phyloP scores from a whole-genome alignment of 2,113 vertebrate species.

The Nothocercus nigrocapillus region DNA sequence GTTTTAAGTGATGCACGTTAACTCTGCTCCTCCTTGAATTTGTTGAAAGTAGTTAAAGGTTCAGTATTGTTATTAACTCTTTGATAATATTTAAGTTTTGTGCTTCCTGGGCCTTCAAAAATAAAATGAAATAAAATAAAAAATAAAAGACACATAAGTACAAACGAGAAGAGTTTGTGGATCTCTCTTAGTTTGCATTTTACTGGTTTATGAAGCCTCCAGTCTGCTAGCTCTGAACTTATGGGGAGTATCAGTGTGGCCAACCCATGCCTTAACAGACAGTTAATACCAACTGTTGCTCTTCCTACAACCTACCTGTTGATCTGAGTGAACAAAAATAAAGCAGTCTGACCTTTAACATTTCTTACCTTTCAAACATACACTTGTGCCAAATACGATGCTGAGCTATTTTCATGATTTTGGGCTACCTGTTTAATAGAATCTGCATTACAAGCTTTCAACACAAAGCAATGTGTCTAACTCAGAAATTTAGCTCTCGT shows the following conservation, averaged over 20 bases:
- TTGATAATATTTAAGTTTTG: background rate
- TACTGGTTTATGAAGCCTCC: background rate
- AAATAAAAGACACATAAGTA: no score
- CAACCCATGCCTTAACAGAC: no score
- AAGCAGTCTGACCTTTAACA: background rate
- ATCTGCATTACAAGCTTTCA: background rate
- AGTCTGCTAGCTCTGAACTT: background rate
- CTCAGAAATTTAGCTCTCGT: background rate
- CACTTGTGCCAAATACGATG: background rate
- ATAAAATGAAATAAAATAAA: background rate
- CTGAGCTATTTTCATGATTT: background rate
- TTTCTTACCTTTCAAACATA: background rate
- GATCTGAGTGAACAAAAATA: background rate
- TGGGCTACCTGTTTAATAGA: background rate
- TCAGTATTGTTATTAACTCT: background rate
- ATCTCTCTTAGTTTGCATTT: background rate
- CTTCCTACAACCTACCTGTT: background rate
- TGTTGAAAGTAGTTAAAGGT: background rate
- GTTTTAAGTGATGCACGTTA: background rate
- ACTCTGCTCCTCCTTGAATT: background rate
- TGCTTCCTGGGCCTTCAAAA: background rate
- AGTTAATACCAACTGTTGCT: background rate
- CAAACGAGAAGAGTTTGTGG: background rate
- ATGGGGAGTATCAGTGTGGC: no score
- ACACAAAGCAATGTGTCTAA: background rate